Evolutionary conservation across 2,888 invertebrate genomes (phyloP).

Genomic region (Synergus japonicus): DNA sequence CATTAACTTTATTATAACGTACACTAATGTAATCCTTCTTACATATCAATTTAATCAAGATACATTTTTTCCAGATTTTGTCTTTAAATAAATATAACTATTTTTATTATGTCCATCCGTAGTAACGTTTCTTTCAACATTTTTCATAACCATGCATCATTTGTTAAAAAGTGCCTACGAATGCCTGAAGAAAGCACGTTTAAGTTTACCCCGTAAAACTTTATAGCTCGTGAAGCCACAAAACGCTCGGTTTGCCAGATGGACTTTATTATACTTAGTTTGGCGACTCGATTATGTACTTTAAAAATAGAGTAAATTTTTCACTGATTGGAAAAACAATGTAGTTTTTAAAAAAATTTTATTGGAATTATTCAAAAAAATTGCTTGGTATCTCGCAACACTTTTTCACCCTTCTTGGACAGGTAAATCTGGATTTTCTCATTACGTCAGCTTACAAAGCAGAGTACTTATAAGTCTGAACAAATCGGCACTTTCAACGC

Average conservation of each 20-base stretch:
- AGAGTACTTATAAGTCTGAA: constrained; percentile 26
- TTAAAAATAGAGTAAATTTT: not conserved
- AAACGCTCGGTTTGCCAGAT: not conserved
- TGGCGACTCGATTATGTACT: not conserved
- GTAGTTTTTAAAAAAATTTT: not conserved
- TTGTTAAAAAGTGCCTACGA: constrained; percentile 1
- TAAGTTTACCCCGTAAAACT: constrained; percentile 8
- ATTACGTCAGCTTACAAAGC: constrained; percentile 22
- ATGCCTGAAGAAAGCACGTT: not conserved
- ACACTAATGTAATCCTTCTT: not conserved
- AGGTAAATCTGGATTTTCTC: constrained; percentile 30
- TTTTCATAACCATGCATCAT: not conserved
- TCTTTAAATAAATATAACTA: not conserved
- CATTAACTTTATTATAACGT: not conserved
- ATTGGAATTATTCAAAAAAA: not conserved
- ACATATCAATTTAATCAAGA: not conserved
- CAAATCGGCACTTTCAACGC: constrained; percentile 31
- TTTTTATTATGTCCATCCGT: not conserved
- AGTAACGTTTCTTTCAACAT: not conserved
- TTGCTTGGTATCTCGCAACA: not conserved
- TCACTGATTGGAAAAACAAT: not conserved
- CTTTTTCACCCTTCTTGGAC: not conserved
- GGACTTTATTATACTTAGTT: constrained; percentile 8
- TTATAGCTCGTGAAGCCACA: not conserved
- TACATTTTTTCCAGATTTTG: not conserved